A percentile compares a stretch with the other conserved stretches of the same genome.
Conservation (phyloP, 30 jellyfish, hydroid and myxozoan genomes). For the Aurelia sp. region DNA sequence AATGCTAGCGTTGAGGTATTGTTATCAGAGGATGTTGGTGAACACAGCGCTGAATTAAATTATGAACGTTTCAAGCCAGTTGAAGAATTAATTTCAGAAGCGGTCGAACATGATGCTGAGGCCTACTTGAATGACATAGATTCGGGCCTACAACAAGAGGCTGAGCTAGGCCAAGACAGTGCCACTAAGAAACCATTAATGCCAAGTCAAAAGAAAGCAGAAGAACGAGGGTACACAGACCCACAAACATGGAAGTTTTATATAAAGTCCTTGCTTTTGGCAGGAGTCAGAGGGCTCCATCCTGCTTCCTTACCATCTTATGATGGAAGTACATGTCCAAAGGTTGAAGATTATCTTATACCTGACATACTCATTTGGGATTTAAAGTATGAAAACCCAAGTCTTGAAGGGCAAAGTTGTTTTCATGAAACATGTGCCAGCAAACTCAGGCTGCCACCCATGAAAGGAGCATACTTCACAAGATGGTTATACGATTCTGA, state of each 20-base stretch:
- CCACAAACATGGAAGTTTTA: slow-evolving; percentile 82
- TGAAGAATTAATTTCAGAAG: no score
- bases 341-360: slow-evolving; percentile 75
- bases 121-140: no score
- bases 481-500: slow-evolving; percentile 87
- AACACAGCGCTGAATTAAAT: no score
- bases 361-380: slow-evolving; percentile 93
- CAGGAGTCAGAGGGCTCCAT: slow-evolving; percentile 64
- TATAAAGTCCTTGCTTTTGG: slow-evolving; percentile 65
- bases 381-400: slow-evolving; percentile 74
- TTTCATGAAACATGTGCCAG: slow-evolving; percentile 48
- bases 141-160: no score
- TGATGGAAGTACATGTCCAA: slow-evolving; percentile 54
- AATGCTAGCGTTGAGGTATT: no score
- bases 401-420: slow-evolving; percentile 62
- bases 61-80: no score
- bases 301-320: slow-evolving; percentile 36
- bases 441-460: slow-evolving; percentile 69
- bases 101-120: no score
- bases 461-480: slow-evolving; percentile 73
- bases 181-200: no score
- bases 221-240: slow-evolving; percentile 62
- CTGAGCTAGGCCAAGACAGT: no score
- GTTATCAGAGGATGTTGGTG: no score
- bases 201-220: slow-evolving; percentile 23